phyloP scores from a whole-genome alignment of 2,113 vertebrate species.

The Copsychus sechellarum region DNA sequence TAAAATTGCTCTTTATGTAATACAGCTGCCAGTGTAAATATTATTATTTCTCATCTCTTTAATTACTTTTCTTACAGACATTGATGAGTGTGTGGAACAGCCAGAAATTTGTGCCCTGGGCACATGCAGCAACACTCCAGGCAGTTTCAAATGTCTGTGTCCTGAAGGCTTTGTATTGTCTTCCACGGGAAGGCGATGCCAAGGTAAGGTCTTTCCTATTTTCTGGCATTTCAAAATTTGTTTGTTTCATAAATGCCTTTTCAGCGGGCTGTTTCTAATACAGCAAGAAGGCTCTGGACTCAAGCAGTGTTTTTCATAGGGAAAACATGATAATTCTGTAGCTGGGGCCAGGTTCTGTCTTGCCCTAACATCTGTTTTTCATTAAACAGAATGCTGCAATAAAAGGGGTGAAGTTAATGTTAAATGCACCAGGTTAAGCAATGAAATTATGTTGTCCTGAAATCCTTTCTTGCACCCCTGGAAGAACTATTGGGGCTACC shows the following conservation, averaged over 20 bases:
- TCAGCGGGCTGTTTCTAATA: slow-evolving; percentile 30
- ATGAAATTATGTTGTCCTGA: neutral
- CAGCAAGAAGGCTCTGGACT: neutral
- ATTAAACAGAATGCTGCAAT: slow-evolving; percentile 9
- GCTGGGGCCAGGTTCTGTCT: slow-evolving; percentile 24
- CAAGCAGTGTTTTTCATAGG: slow-evolving; percentile 19
- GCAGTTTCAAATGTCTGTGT: slow-evolving; percentile 92
- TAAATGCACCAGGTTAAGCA: neutral
- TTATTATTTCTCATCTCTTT: neutral
- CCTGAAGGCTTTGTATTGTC: slow-evolving; percentile 91
- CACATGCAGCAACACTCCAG: slow-evolving; percentile 90
- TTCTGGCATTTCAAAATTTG: neutral
- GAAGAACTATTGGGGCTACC: neutral
- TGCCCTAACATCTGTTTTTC: slow-evolving; percentile 45
- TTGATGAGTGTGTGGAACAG: slow-evolving; percentile 89
- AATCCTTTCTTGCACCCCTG: neutral
- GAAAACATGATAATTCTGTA: slow-evolving; percentile 34
- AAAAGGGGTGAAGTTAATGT: neutral
- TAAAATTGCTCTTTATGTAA: neutral
- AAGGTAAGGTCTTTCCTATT: slow-evolving; percentile 79
- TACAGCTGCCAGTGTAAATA: neutral
- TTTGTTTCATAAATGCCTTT: slow-evolving; percentile 31
- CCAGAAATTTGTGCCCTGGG: slow-evolving; percentile 90
- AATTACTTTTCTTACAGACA: slow-evolving; percentile 79
- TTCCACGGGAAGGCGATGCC: slow-evolving; percentile 87